Conservation (phyloP, 1,140 invertebrate genomes). For the Wasmannia auropunctata region DNA sequence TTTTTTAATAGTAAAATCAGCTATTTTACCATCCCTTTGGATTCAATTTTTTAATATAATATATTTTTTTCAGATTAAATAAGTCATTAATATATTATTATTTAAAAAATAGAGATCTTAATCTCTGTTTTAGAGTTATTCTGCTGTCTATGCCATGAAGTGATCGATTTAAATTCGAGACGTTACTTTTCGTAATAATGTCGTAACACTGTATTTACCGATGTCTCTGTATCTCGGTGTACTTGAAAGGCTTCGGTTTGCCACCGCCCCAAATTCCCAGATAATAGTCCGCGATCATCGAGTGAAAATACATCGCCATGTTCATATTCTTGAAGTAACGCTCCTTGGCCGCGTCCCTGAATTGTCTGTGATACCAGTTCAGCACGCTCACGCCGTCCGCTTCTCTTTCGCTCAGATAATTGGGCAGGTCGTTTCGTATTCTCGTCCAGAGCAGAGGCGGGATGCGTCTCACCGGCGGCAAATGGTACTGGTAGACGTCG, state of each 20-base stretch:
- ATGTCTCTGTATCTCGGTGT: conserved; percentile 97
- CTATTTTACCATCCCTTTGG: background rate
- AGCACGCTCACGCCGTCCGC: conserved; percentile 98
- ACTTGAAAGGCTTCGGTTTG: conserved; percentile 97
- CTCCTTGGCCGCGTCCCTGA: conserved; percentile 96
- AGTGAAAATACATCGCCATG: conserved; percentile 98
- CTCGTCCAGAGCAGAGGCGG: conserved; percentile 98
- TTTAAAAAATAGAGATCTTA: background rate
- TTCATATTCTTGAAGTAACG: conserved; percentile 99
- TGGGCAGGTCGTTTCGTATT: conserved; percentile 97
- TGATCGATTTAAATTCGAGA: conserved; percentile 49
- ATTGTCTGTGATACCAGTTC: conserved; percentile 99
- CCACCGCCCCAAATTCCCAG: conserved; percentile 98
- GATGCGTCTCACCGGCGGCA: conserved; percentile 97
- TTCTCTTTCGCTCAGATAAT: conserved; percentile 97
- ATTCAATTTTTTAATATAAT: background rate
- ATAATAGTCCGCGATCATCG: conserved; percentile 99
- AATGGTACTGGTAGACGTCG: conserved; percentile 99
- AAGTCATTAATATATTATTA: background rate
- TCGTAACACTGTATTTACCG: conserved; percentile 84
- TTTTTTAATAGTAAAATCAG: background rate
- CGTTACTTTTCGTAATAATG: conserved; percentile 47
- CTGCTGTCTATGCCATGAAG: background rate
- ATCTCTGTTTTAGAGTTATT: background rate
- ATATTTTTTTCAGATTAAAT: background rate